phyloP scores from a whole-genome alignment of 1,140 invertebrate species.

The Polyergus mexicanus region DNA sequence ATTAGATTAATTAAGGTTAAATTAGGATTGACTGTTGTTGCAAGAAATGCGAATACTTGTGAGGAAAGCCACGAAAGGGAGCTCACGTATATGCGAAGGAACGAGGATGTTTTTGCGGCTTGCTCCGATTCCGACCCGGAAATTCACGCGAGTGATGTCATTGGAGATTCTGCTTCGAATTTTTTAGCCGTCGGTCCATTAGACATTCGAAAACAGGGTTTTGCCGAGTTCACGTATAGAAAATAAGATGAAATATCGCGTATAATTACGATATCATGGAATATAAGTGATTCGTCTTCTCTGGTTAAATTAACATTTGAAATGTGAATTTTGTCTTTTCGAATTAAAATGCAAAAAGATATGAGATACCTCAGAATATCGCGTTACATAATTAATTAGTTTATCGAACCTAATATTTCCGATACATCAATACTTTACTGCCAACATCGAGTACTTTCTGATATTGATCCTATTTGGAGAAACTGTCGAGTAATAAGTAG shows the following conservation, averaged over 20 bases:
- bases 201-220: not conserved
- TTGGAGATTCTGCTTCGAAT: not conserved
- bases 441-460: not conserved
- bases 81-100: not conserved
- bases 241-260: slow-evolving; percentile 25
- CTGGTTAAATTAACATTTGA: slow-evolving; percentile 24
- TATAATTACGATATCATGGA: slow-evolving; percentile 4
- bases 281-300: not conserved
- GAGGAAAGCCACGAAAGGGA: not conserved
- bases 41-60: not conserved
- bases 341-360: slow-evolving; percentile 1
- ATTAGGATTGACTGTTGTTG: no score
- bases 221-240: not conserved
- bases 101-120: not conserved
- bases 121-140: slow-evolving; percentile 16
- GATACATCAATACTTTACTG: not conserved
- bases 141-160: slow-evolving; percentile 3
- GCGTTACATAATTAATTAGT: slow-evolving; percentile 10
- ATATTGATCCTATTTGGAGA: not conserved
- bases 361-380: not conserved
- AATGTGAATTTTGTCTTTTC: slow-evolving; percentile 2
- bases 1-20: not conserved
- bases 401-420: not conserved
- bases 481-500: not conserved
- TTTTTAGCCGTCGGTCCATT: slow-evolving; percentile 20